Conservation (phyloP, 2,113 vertebrate species). For the Osmerus eperlanus region DNA sequence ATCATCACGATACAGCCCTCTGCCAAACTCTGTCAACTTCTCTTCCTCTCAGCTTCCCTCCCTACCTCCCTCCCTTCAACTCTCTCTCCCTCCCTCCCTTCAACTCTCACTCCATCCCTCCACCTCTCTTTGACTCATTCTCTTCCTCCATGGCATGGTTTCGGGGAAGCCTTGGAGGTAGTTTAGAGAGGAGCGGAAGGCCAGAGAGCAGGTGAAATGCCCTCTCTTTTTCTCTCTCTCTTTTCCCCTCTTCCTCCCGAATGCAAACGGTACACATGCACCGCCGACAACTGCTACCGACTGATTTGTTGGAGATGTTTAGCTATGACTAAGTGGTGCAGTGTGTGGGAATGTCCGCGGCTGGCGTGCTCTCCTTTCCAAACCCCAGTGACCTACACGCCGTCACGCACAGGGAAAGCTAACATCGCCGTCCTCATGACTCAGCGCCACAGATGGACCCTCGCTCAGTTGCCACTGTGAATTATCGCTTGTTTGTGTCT, state of each 20-base stretch:
- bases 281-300: no score
- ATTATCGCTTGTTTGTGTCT: constrained; percentile 31
- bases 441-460: constrained; percentile 14
- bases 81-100: neutral
- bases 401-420: constrained; percentile 22
- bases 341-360: constrained; percentile 12
- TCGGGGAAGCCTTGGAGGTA: constrained; percentile 41
- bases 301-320: constrained; percentile 13
- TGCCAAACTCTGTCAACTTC: neutral
- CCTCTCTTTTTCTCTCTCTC: neutral
- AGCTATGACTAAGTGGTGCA: constrained; percentile 21
- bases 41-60: constrained; percentile 13
- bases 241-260: no score
- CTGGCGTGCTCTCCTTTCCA: constrained; percentile 16
- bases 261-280: no score
- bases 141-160: constrained; percentile 17
- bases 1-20: neutral
- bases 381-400: constrained; percentile 18
- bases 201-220: neutral
- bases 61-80: neutral
- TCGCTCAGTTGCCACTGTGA: constrained; percentile 28
- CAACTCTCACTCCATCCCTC: neutral
- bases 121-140: neutral
- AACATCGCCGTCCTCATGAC: constrained; percentile 23
- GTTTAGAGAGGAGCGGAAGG: constrained; percentile 21